A percentile compares a stretch with the other conserved stretches of the same genome.
Evolutionary conservation across 2,113 vertebrate species (phyloP).

Genomic region (Prolemur simus): DNA sequence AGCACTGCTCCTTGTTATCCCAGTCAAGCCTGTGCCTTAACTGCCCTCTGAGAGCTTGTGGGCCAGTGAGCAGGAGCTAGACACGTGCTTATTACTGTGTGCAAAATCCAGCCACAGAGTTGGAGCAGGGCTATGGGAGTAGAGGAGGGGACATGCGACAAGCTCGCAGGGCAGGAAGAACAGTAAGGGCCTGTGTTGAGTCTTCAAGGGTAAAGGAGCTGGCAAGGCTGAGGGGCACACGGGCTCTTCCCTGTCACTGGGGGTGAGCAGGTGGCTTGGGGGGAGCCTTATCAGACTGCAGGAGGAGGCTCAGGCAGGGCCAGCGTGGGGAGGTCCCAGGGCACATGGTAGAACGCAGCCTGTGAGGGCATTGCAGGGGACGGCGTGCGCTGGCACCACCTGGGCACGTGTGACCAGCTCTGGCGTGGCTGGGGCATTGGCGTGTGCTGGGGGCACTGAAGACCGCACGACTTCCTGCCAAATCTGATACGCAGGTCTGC

Average conservation of each 20-base stretch:
- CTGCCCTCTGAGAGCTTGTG: not conserved
- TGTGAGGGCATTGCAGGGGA: too few relatives aligned
- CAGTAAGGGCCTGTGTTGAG: not conserved
- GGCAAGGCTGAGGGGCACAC: accelerated
- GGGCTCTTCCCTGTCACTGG: not conserved
- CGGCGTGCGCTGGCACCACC: accelerated
- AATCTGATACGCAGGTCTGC: not conserved
- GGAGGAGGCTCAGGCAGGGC: not conserved
- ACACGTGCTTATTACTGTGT: accelerated
- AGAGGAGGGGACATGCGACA: accelerated
- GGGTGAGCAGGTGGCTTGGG: not conserved
- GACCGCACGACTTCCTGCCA: not conserved
- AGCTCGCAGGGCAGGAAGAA: accelerated
- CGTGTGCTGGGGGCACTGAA: too few relatives aligned
- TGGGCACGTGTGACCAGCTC: not conserved
- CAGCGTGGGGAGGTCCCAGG: accelerated
- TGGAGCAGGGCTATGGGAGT: accelerated
- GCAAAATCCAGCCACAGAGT: accelerated
- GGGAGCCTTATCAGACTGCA: not conserved
- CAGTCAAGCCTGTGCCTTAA: accelerated
- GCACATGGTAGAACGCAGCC: accelerated
- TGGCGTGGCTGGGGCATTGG: too few relatives aligned
- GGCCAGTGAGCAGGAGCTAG: not conserved
- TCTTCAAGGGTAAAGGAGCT: too few relatives aligned
- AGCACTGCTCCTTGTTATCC: accelerated